Conservation (phyloP, 1,140 invertebrate genomes). For the Eriosoma lanigerum region DNA sequence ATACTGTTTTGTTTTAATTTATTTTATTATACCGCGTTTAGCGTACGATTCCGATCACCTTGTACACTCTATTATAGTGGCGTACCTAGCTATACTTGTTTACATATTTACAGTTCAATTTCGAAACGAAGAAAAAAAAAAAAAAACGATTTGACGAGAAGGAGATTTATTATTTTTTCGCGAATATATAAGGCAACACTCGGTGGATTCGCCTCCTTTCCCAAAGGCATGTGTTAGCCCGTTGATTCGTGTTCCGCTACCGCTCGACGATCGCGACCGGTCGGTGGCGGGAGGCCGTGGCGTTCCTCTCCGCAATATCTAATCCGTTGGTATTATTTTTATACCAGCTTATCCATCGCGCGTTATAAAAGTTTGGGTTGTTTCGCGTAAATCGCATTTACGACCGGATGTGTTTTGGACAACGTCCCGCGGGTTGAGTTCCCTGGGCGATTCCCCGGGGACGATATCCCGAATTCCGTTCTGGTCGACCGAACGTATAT, state of each 20-base stretch:
- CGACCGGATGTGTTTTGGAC: conserved; percentile 47
- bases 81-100: too few species aligned
- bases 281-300: neutral
- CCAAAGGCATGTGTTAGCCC: neutral
- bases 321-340: conserved; percentile 40
- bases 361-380: conserved; percentile 27
- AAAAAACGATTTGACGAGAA: neutral
- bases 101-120: too few species aligned
- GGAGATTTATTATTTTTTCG: neutral
- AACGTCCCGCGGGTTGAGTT: conserved; percentile 43
- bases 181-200: too few species aligned
- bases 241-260: neutral
- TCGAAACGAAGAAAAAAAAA: too few species aligned
- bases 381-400: conserved; percentile 50
- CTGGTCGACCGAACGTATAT: conserved; percentile 13
- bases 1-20: too few species aligned
- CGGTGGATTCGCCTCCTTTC: neutral
- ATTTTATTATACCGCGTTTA: too few species aligned
- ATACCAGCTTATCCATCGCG: conserved; percentile 29
- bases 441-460: conserved; percentile 13
- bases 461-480: conserved; percentile 37
- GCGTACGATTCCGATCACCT: too few species aligned
- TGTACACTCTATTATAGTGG: too few species aligned
- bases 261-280: neutral
- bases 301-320: conserved; percentile 15